Base-by-base conservation (phyloP, 1,140 invertebrate species). In the Ips typographus region DNA sequence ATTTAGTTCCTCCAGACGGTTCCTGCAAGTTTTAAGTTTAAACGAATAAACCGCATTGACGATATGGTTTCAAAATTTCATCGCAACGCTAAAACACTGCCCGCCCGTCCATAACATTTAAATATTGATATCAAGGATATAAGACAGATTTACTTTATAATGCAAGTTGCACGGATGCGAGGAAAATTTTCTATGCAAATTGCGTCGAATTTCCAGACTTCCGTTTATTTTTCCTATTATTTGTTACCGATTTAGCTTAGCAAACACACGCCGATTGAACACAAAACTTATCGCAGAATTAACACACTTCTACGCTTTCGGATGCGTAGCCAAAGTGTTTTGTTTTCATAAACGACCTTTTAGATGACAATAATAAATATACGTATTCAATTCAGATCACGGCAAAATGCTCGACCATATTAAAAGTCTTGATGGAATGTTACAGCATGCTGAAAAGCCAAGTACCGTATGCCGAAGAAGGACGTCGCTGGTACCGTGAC, bases 391-490 rank as follows among this genome's bases (percentile, higher is more conserved):
- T 74, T 75, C 75, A 65, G 72, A 73, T 74, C 75, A 76, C 74
- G 74, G 61, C 70, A 70, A 22, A 73, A 74, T 72, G 68, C 71
- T 69, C 68, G 64, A 72, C 73, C 72, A 75, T 75, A 76, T 73
- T 75, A 74, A 75, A 75, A 75, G 60, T 71, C 68, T 65, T 71
- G 43, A 68, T 70, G 74, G 75, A 76, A 76, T 76, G 71, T 72
- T 76, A 75, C 71, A 71, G 70, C 72, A 51, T 57, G 58, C 68
- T 71, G 69, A 70, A 71, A 70, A 69, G 69, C 62, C 62, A 58
- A 58, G 73, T 75, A 75, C 70, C 72, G 73, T 75, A 70, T 65
- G 56, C 57, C 56, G 62, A 69, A 68, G 66, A 71, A 66, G 58
- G 64, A 71, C 59, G 57, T 68, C 57, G 44, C 43, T 57, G 52